Conservation (phyloP, 2,113 vertebrate genomes). For the Larimichthys crocea region DNA sequence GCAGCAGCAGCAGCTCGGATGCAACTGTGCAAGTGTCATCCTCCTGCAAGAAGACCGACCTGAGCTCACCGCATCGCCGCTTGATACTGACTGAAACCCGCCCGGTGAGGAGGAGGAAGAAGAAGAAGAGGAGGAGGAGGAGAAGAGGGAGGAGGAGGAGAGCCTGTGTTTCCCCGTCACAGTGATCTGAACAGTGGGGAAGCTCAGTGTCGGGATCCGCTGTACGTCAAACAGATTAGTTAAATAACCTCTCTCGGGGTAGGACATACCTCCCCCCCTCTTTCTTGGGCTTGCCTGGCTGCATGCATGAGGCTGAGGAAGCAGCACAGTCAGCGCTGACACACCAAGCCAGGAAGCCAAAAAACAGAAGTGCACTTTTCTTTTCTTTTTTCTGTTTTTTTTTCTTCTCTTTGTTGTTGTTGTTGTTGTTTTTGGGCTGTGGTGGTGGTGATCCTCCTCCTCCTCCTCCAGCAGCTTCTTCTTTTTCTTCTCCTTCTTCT, state of each 20-base stretch:
- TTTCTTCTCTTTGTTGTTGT: not conserved
- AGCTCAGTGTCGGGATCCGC: slow-evolving; percentile 69
- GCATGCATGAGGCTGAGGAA: slow-evolving; percentile 49
- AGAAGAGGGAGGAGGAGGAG: slow-evolving; percentile 4
- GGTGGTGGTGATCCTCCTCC: slow-evolving; percentile 55
- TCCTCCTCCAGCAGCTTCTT: not conserved
- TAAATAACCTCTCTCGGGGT: slow-evolving; percentile 70
- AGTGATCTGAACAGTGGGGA: slow-evolving; percentile 67
- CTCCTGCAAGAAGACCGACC: slow-evolving; percentile 52
- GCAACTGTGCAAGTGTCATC: slow-evolving; percentile 45
- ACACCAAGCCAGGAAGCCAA: slow-evolving; percentile 42
- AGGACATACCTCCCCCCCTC: slow-evolving; percentile 54
- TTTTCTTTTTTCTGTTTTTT: slow-evolving; percentile 30
- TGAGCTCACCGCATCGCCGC: slow-evolving; percentile 39
- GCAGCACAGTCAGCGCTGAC: slow-evolving; percentile 35
- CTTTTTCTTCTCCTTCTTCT: not conserved
- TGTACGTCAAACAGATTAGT: slow-evolving; percentile 79
- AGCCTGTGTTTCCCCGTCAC: slow-evolving; percentile 58
- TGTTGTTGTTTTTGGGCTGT: not conserved
- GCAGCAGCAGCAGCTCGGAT: slow-evolving; percentile 17
- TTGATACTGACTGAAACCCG: slow-evolving; percentile 45
- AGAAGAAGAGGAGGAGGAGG: not conserved
- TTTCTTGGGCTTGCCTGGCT: slow-evolving; percentile 30
- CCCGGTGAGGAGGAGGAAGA: not conserved
- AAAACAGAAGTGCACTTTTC: slow-evolving; percentile 49